These are phyloP conservation scores for Etheostoma cragini DNA, from an alignment of 2,113 vertebrate genomes.

Conservation along the genomic window DNA sequence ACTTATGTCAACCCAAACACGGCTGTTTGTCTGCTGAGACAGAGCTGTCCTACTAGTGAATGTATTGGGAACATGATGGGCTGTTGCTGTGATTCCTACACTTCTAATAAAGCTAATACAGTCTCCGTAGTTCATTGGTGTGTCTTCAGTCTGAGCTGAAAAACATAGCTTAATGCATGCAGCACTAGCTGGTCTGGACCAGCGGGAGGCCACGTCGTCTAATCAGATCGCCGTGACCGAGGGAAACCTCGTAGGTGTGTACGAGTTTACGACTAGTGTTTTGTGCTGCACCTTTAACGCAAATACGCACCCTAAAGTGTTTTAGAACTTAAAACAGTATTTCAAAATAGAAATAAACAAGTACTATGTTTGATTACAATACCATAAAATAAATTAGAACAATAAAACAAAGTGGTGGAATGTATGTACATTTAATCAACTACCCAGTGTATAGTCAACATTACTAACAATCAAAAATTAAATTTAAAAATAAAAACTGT, in stretches of 20 bases:
- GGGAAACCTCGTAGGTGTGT: neutral
- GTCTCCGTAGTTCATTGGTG: neutral
- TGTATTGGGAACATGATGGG: neutral
- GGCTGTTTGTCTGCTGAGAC: neutral
- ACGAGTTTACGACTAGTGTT: neutral
- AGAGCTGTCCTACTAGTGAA: neutral
- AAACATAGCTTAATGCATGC: neutral
- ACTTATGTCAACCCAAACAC: neutral
- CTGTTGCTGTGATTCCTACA: no score
- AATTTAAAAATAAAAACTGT: no score
- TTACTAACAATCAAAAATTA: no score
- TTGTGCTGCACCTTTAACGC: neutral
- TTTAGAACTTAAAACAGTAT: neutral
- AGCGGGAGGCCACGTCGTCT: constrained; percentile 1
- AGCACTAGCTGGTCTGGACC: neutral
- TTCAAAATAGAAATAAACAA: neutral
- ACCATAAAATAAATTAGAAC: neutral
- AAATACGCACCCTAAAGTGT: neutral
- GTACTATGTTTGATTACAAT: neutral
- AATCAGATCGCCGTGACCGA: neutral
- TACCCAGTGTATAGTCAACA: no score
- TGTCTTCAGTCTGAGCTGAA: neutral
- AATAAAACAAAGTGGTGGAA: neutral
- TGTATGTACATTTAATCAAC: no score
- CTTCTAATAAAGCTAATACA: constrained; percentile 15